Evolutionary conservation across 2,797 vertebrate species (phyloP).

Genomic region (Eupleurogrammus muticus): DNA sequence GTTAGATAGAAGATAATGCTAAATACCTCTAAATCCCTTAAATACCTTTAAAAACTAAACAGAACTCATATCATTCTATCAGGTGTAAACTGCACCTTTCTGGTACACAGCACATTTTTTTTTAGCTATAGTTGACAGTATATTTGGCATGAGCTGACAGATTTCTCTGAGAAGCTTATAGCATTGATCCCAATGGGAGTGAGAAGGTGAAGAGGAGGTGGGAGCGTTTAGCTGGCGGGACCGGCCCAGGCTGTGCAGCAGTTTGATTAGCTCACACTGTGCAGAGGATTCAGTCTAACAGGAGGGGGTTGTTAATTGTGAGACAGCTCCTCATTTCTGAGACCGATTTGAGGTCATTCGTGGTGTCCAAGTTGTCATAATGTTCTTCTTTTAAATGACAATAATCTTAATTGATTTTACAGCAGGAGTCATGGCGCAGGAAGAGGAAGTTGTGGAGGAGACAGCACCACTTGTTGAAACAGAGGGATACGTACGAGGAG

Average conservation of each 20-base stretch:
- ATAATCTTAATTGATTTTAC: slow-evolving; percentile 21
- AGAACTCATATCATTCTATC: not conserved
- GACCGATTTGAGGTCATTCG: not conserved
- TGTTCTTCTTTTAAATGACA: not conserved
- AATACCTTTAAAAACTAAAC: not conserved
- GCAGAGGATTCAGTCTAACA: slow-evolving; percentile 11
- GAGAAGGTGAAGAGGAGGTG: slow-evolving; percentile 24
- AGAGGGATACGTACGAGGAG: slow-evolving; percentile 50
- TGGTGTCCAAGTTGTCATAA: not conserved
- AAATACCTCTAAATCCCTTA: too few relatives aligned
- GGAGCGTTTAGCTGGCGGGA: slow-evolving; percentile 1
- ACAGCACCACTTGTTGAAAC: fast-evolving
- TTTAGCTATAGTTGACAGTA: slow-evolving; percentile 5
- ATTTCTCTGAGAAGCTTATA: slow-evolving; percentile 28
- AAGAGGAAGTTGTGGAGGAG: not conserved
- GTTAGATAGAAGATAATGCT: too few relatives aligned
- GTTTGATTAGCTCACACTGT: slow-evolving; percentile 44
- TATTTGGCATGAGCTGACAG: slow-evolving; percentile 16
- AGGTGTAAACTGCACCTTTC: not conserved
- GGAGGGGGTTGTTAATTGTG: too few relatives aligned
- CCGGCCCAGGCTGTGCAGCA: not conserved
- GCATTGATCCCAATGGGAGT: slow-evolving; percentile 30
- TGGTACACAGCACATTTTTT: not conserved
- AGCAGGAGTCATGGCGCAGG: slow-evolving; percentile 57
- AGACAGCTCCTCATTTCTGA: not conserved